A percentile compares a stretch with the other conserved stretches of the same genome.
These are phyloP conservation scores for Electrona antarctica DNA, from an alignment of 2,113 vertebrate species.

Conservation along the genomic window DNA sequence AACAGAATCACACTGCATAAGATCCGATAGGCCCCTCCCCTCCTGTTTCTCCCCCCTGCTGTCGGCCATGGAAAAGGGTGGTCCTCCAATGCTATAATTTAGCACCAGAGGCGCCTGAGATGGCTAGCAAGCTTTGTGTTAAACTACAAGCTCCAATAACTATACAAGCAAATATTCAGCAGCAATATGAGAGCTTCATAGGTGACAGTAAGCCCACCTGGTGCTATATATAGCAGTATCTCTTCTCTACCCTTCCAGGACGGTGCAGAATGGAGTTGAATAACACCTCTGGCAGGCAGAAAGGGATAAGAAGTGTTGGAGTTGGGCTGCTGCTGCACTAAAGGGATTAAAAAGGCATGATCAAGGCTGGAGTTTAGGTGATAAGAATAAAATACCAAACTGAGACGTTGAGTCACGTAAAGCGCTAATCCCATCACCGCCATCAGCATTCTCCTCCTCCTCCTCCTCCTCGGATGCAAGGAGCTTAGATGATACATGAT, in stretches of 20 bases:
- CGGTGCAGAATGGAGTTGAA: slow-evolving; percentile 2
- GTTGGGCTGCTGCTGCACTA: slow-evolving; percentile 42
- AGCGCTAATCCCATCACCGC: slow-evolving; percentile 45
- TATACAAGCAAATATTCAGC: slow-evolving; percentile 1
- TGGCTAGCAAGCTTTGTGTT: background rate
- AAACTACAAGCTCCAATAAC: background rate
- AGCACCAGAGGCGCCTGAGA: too few species aligned
- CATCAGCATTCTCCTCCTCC: slow-evolving; percentile 52
- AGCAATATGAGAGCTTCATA: slow-evolving; percentile 14
- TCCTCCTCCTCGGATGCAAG: slow-evolving; percentile 38
- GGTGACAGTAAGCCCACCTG: slow-evolving; percentile 50
- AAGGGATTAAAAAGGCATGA: slow-evolving; percentile 57
- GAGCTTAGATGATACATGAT: slow-evolving; percentile 66
- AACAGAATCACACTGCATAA: too few species aligned
- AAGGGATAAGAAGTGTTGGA: slow-evolving; percentile 35
- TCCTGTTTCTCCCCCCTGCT: too few species aligned
- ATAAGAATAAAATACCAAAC: slow-evolving; percentile 63
- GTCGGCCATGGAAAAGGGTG: too few species aligned
- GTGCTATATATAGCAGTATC: background rate
- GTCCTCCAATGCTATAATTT: too few species aligned
- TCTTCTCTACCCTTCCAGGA: slow-evolving; percentile 24
- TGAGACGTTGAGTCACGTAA: slow-evolving; percentile 49
- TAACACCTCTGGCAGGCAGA: background rate
- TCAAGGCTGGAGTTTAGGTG: slow-evolving; percentile 59
- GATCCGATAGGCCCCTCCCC: too few species aligned